A percentile compares a stretch with the other conserved stretches of the same genome.
Conservation (phyloP, 2,113 vertebrate genomes). For the Chaetura pelagica region DNA sequence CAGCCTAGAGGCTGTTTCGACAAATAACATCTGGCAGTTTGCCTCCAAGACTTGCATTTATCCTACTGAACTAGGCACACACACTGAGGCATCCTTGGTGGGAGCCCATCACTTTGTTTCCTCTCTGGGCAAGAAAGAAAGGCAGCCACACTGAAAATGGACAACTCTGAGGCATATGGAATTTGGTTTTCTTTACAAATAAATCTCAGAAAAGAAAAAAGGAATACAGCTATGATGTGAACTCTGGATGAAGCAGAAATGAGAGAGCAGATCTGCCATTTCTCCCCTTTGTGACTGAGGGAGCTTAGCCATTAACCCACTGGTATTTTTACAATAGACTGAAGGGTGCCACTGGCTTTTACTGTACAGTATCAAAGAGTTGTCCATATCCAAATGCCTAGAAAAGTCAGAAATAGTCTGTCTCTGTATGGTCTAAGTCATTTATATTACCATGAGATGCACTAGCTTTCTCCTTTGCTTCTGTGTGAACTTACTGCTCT, state of each 20-base stretch:
- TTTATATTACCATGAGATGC: background rate
- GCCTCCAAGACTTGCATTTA: slow-evolving; percentile 40
- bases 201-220: background rate
- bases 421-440: background rate
- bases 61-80: slow-evolving; percentile 17
- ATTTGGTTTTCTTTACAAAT: slow-evolving; percentile 31
- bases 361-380: background rate
- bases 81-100: slow-evolving; percentile 28
- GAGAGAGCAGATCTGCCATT: background rate
- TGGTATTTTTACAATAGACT: background rate
- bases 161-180: background rate
- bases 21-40: slow-evolving; percentile 67
- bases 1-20: slow-evolving; percentile 55
- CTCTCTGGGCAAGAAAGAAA: slow-evolving; percentile 14
- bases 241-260: background rate
- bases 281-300: background rate
- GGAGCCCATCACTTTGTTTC: slow-evolving; percentile 8
- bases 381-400: background rate
- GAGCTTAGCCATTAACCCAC: background rate
- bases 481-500: slow-evolving; percentile 43
- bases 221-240: background rate
- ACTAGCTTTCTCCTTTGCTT: slow-evolving; percentile 30
- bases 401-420: slow-evolving; percentile 8
- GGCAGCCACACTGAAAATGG: background rate
- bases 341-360: background rate